These are phyloP conservation scores for Sebastes schlegelii DNA, from an alignment of 2,113 vertebrate species.

Conservation along the genomic window DNA sequence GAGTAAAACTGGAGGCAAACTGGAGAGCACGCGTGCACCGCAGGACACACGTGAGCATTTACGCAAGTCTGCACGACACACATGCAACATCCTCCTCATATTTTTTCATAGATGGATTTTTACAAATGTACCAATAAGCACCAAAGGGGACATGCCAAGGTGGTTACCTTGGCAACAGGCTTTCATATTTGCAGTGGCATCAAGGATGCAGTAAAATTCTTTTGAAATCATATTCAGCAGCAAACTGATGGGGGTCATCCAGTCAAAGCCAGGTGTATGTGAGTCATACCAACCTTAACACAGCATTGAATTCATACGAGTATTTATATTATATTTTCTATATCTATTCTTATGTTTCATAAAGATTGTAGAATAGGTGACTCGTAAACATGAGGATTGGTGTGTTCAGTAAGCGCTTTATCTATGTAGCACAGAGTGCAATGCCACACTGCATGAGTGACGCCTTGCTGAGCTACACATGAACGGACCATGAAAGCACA, in stretches of 20 bases:
- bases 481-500: constrained; percentile 73
- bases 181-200: constrained; percentile 50
- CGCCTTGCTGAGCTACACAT: constrained; percentile 72
- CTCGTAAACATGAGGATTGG: background rate
- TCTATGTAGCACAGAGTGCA: background rate
- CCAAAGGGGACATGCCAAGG: constrained; percentile 61
- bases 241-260: constrained; percentile 29
- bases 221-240: constrained; percentile 46
- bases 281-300: constrained; percentile 37
- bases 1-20: constrained; percentile 23
- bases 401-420: background rate
- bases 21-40: background rate
- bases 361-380: background rate
- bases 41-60: background rate
- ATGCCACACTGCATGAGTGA: constrained; percentile 58
- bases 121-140: constrained; percentile 21
- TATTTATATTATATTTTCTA: background rate
- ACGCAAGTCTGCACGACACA: background rate
- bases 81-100: background rate
- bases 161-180: constrained; percentile 78
- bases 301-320: background rate
- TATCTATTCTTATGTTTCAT: background rate
- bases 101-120: constrained; percentile 31
- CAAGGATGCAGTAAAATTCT: constrained; percentile 47
- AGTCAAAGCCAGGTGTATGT: constrained; percentile 12